Percentiles rank a stretch among this genome's conserved stretches.
phyloP scores from a whole-genome alignment of 2,888 invertebrate species.

The Spicauda simplicius region DNA sequence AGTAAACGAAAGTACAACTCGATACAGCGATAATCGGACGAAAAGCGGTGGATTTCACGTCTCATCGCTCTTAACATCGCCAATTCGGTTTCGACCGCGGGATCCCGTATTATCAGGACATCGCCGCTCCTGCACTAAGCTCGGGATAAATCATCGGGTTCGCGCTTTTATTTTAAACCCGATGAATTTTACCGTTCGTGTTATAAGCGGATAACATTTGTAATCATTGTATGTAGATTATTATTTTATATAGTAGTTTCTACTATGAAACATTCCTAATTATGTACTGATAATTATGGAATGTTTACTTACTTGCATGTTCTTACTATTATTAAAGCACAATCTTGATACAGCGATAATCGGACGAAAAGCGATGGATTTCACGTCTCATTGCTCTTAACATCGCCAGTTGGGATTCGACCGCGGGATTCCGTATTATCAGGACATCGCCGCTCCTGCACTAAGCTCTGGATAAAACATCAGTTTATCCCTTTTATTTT shows the following conservation, averaged over 20 bases:
- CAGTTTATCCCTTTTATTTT: neutral
- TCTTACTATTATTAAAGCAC: too few relatives aligned
- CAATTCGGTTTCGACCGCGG: constrained; percentile 50
- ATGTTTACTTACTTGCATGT: too few relatives aligned
- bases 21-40: constrained; percentile 14
- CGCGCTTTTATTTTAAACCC: neutral
- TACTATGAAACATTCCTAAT: too few relatives aligned
- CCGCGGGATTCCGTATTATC: constrained; percentile 65
- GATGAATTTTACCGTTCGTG: too few relatives aligned
- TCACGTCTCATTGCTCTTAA: constrained; percentile 54
- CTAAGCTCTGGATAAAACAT: constrained; percentile 16
- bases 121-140: constrained; percentile 55
- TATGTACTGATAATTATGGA: too few relatives aligned
- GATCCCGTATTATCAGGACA: constrained; percentile 66
- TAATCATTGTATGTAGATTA: too few relatives aligned
- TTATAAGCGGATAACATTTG: too few relatives aligned
- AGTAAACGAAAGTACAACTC: neutral
- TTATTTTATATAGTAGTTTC: too few relatives aligned
- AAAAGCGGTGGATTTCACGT: constrained; percentile 55
- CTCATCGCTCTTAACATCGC: constrained; percentile 52
- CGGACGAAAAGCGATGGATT: constrained; percentile 50
- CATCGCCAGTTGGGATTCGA: constrained; percentile 50
- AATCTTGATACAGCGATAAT: constrained; percentile 8
- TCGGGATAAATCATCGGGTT: neutral
- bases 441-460: constrained; percentile 59